These are phyloP conservation scores for Zaprionus davidi DNA, from an alignment of 1,140 invertebrate genomes.

Conservation along the genomic window DNA sequence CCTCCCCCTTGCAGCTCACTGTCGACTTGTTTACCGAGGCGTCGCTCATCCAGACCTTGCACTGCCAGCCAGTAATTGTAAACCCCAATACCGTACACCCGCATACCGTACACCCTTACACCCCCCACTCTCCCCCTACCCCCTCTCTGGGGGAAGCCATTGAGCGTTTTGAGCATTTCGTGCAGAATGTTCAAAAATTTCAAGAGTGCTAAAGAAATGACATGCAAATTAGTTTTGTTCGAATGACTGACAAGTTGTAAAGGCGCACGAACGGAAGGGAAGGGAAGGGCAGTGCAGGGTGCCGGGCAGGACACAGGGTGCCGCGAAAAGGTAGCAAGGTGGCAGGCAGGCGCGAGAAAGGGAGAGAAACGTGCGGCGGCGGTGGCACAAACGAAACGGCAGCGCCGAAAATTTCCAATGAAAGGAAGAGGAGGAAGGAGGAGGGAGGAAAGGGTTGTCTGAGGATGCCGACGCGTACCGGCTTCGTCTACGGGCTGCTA, in stretches of 20 bases:
- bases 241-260: slow-evolving; percentile 83
- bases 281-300: neutral
- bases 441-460: slow-evolving; percentile 21
- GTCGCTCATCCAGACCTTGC: slow-evolving; percentile 8
- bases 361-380: neutral
- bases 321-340: slow-evolving; percentile 7
- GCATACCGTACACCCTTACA: neutral
- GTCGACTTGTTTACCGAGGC: slow-evolving; percentile 30
- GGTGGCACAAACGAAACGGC: slow-evolving; percentile 34
- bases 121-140: neutral
- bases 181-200: slow-evolving; percentile 64
- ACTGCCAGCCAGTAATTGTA: slow-evolving; percentile 14
- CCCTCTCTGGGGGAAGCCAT: neutral
- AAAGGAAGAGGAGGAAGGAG: slow-evolving; percentile 21
- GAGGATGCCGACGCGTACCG: slow-evolving; percentile 15
- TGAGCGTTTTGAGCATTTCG: slow-evolving; percentile 52
- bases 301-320: neutral
- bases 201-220: slow-evolving; percentile 82
- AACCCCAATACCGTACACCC: slow-evolving; percentile 12
- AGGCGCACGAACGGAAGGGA: slow-evolving; percentile 43
- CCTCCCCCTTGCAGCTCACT: neutral
- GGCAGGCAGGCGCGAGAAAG: neutral
- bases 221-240: slow-evolving; percentile 84
- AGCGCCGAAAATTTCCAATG: slow-evolving; percentile 61
- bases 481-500: neutral